Conservation (phyloP, 1,140 invertebrate genomes). For the Idris sp. region DNA sequence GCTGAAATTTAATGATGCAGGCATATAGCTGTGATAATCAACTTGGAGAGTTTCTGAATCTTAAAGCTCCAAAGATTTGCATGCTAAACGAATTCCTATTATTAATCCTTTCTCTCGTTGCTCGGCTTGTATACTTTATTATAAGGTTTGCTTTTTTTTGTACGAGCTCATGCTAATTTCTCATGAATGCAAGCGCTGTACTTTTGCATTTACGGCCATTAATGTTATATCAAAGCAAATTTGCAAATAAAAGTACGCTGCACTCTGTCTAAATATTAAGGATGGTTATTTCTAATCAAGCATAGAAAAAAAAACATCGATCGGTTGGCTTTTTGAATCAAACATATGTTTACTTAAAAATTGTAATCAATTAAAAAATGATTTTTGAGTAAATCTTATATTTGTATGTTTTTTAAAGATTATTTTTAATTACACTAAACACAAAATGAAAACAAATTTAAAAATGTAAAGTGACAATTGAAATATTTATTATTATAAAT, state of each 20-base stretch:
- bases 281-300: slow-evolving; percentile 55
- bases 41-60: slow-evolving; percentile 43
- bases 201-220: slow-evolving; percentile 37
- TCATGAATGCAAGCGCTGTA: slow-evolving; percentile 48
- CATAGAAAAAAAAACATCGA: slow-evolving; percentile 12
- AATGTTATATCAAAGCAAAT: slow-evolving; percentile 59
- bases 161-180: slow-evolving; percentile 46
- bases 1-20: slow-evolving; percentile 44
- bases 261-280: slow-evolving; percentile 53
- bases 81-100: slow-evolving; percentile 57
- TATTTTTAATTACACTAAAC: no score
- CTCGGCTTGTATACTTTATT: slow-evolving; percentile 38
- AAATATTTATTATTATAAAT: no score
- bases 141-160: slow-evolving; percentile 26
- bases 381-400: no score
- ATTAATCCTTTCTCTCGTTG: slow-evolving; percentile 44
- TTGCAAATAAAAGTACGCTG: slow-evolving; percentile 50
- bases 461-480: no score
- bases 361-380: no score
- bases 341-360: neutral
- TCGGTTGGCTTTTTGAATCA: slow-evolving; percentile 2
- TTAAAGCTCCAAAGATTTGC: slow-evolving; percentile 47
- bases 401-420: no score
- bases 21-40: slow-evolving; percentile 44
- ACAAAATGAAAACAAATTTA: no score